Evolutionary conservation across 2,888 invertebrate genomes (phyloP).

Genomic region (Aleiodes testaceus): DNA sequence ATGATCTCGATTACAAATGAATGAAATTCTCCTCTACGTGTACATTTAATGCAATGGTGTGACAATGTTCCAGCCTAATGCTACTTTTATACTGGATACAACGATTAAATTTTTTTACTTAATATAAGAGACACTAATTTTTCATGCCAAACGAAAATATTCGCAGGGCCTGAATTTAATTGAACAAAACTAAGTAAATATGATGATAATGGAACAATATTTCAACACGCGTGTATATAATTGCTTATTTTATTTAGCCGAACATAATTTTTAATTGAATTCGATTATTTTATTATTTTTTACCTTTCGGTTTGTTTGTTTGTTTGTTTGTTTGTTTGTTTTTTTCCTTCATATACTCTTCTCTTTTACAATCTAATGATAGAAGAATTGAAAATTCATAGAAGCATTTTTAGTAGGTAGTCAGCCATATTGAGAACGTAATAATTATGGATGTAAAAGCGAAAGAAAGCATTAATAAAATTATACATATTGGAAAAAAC

Average conservation of each 20-base stretch:
- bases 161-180: constrained; percentile 22
- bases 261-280: constrained; percentile 15
- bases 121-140: background rate
- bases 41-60: constrained; percentile 4
- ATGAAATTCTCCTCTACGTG: background rate
- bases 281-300: constrained; percentile 30
- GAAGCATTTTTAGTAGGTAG: constrained; percentile 61
- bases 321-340: constrained; percentile 33
- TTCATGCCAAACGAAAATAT: constrained; percentile 10
- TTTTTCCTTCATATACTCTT: constrained; percentile 13
- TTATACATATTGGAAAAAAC: constrained; percentile 62
- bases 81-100: background rate
- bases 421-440: constrained; percentile 68
- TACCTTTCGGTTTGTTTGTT: constrained; percentile 22
- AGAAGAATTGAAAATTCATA: constrained; percentile 48
- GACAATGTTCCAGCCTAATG: background rate
- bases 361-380: background rate
- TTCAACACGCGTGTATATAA: constrained; percentile 58
- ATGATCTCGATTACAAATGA: constrained; percentile 16
- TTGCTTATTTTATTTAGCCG: constrained; percentile 53
- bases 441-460: constrained; percentile 55
- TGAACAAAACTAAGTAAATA: constrained; percentile 42
- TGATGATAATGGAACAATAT: constrained; percentile 47
- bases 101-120: background rate
- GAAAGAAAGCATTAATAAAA: constrained; percentile 53